Conservation (phyloP, 2,797 vertebrate genomes). For the Oreochromis grahami region DNA sequence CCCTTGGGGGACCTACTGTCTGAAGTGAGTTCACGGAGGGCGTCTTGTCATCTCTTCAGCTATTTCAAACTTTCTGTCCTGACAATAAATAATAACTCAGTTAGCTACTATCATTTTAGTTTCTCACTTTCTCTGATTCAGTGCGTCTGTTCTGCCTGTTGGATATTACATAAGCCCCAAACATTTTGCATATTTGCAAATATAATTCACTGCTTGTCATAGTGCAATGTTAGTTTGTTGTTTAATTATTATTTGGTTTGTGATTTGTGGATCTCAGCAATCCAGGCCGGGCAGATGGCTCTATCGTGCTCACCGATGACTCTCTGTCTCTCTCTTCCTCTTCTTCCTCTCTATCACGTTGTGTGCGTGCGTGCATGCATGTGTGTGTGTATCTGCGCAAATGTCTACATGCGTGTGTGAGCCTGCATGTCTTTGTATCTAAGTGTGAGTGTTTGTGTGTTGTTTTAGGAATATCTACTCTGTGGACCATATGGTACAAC, state of each 20-base stretch:
- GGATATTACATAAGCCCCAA: background rate
- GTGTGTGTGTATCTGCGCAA: background rate
- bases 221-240: background rate
- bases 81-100: background rate
- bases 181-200: constrained; percentile 3
- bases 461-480: constrained; percentile 65
- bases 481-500: constrained; percentile 68
- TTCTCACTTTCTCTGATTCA: background rate
- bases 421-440: constrained; percentile 28
- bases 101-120: background rate
- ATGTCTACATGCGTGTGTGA: background rate
- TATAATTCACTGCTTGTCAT: background rate
- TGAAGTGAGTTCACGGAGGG: constrained; percentile 13
- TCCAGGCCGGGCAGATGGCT: constrained; percentile 48
- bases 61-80: constrained; percentile 35
- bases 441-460: constrained; percentile 37
- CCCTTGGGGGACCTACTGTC: constrained; percentile 28
- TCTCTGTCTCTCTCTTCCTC: constrained; percentile 22
- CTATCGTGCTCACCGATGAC: constrained; percentile 26
- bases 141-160: background rate
- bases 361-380: background rate
- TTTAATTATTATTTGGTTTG: constrained; percentile 35
- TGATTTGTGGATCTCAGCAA: constrained; percentile 31
- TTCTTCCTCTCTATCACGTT: constrained; percentile 9
- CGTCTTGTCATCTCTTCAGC: constrained; percentile 29